Conservation (phyloP, 2,797 vertebrate species). For the Cirrhinus molitorella region DNA sequence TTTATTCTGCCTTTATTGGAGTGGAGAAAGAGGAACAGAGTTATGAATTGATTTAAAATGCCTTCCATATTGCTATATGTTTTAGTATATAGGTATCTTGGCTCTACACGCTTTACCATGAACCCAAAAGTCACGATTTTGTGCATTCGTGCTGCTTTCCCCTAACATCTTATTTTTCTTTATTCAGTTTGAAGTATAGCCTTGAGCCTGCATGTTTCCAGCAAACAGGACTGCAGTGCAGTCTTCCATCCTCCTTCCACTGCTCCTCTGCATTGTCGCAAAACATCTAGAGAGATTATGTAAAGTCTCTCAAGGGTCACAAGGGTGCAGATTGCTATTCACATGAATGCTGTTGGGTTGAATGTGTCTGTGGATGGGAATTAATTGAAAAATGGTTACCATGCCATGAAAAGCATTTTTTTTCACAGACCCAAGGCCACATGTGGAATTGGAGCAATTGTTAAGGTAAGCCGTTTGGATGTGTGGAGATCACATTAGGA, state of each 20-base stretch:
- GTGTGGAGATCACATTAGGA: constrained; percentile 26
- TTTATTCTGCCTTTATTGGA: not conserved
- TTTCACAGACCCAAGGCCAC: constrained; percentile 57
- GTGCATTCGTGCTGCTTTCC: constrained; percentile 15
- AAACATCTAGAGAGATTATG: constrained; percentile 43
- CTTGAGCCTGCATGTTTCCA: constrained; percentile 49
- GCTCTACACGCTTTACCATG: not conserved
- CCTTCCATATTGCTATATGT: not conserved
- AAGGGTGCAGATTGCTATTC: constrained; percentile 52
- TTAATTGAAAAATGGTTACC: constrained; percentile 60
- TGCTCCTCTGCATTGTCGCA: constrained; percentile 45
- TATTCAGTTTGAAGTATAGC: constrained; percentile 46
- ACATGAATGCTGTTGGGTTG: constrained; percentile 49
- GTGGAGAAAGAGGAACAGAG: not conserved
- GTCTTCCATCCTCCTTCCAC: constrained; percentile 42
- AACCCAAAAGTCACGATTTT: constrained; percentile 42
- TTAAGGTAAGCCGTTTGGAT: constrained; percentile 26
- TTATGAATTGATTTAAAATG: not conserved
- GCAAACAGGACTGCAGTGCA: constrained; percentile 35
- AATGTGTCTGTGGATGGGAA: constrained; percentile 59
- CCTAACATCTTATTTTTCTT: constrained; percentile 33
- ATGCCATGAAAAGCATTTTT: constrained; percentile 48
- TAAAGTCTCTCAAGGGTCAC: constrained; percentile 47
- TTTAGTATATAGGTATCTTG: not conserved
- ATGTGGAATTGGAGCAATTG: constrained; percentile 31